These are phyloP conservation scores for Lamellibrachia luymesi DNA, from an alignment of 1,140 invertebrate genomes.

Conservation along the genomic window DNA sequence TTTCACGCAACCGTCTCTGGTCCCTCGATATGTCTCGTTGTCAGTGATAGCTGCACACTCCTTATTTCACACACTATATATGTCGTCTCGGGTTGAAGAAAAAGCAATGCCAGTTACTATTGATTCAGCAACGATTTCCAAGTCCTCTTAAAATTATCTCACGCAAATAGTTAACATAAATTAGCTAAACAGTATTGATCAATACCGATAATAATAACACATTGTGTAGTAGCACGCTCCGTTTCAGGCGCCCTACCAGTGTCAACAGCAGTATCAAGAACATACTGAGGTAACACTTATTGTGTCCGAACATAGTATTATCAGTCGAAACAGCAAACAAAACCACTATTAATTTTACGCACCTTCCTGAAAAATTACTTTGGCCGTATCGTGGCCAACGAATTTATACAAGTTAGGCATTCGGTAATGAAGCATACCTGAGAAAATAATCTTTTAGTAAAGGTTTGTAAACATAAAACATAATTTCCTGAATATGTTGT, in stretches of 20 bases:
- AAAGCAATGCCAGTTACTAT: background rate
- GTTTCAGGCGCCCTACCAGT: too few relatives aligned
- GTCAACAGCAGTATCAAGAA: background rate
- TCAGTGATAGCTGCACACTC: background rate
- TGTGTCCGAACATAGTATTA: background rate
- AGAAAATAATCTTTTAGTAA: too few relatives aligned
- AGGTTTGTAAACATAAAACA: too few relatives aligned
- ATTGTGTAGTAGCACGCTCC: too few relatives aligned
- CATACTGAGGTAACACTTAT: background rate
- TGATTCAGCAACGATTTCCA: background rate
- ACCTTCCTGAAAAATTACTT: background rate
- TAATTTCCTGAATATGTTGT: too few relatives aligned
- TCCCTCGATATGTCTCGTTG: background rate
- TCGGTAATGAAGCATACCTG: background rate
- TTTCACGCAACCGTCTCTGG: background rate
- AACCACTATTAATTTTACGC: too few relatives aligned
- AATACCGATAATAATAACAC: background rate
- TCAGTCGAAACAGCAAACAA: background rate
- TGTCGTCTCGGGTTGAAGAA: background rate
- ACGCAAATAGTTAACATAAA: background rate
- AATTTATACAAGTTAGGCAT: background rate
- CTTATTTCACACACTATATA: background rate
- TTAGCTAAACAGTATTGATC: background rate
- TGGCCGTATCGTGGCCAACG: background rate
- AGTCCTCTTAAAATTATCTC: background rate